phyloP scores from a whole-genome alignment of 2,888 invertebrate genomes.

The Stenodera caucasica region DNA sequence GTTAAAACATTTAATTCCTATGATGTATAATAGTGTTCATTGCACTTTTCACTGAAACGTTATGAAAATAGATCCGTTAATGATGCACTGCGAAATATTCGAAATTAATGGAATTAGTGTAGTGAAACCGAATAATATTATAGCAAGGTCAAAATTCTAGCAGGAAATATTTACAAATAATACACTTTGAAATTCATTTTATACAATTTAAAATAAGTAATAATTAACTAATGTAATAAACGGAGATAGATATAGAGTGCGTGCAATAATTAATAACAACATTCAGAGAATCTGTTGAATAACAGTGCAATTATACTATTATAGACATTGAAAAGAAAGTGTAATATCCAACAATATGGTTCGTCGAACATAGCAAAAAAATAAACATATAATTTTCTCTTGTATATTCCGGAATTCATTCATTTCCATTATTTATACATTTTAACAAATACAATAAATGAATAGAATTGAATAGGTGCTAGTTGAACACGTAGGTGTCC shows the following conservation, averaged over 20 bases:
- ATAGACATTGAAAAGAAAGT: slow-evolving; percentile 5
- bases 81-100: neutral
- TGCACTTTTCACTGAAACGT: neutral
- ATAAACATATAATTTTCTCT: neutral
- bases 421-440: neutral
- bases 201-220: neutral
- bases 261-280: slow-evolving; percentile 6
- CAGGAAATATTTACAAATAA: neutral
- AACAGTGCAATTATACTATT: slow-evolving; percentile 1
- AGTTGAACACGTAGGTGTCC: neutral
- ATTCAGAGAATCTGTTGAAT: neutral
- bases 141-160: neutral
- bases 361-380: neutral
- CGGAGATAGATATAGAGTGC: neutral
- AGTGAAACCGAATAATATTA: neutral
- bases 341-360: slow-evolving; percentile 2
- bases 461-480: neutral
- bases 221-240: neutral
- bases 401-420: neutral
- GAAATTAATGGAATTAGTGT: neutral
- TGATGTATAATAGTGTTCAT: neutral
- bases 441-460: neutral
- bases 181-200: neutral
- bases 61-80: neutral
- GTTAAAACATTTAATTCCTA: neutral